Evolutionary conservation across 2,888 invertebrate species (phyloP).

Genomic region (Eulithis testata): DNA sequence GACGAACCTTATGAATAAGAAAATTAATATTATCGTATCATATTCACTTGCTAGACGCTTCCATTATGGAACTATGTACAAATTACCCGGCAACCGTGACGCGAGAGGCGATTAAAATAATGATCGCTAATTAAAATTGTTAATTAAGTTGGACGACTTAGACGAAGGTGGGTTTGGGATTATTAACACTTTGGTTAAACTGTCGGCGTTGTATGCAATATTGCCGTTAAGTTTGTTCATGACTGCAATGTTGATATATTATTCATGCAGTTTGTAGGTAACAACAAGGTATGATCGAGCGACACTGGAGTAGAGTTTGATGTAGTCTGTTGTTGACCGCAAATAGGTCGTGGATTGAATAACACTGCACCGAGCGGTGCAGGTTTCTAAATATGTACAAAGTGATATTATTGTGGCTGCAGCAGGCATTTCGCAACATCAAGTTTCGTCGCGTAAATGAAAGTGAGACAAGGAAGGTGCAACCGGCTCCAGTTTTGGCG

Average conservation of each 20-base stretch:
- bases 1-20: constrained; percentile 42
- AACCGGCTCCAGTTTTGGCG: constrained; percentile 43
- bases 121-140: constrained; percentile 66
- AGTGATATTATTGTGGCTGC: constrained; percentile 73
- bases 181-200: constrained; percentile 34
- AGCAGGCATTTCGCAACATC: constrained; percentile 68
- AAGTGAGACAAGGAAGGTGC: constrained; percentile 44
- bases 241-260: not conserved
- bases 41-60: constrained; percentile 48
- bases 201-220: constrained; percentile 30
- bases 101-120: constrained; percentile 64
- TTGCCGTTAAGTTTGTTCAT: constrained; percentile 22
- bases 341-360: constrained; percentile 82
- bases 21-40: constrained; percentile 47
- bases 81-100: constrained; percentile 66
- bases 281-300: constrained; percentile 32
- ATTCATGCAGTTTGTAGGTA: constrained; percentile 1
- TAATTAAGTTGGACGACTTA: constrained; percentile 61
- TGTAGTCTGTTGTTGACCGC: constrained; percentile 69
- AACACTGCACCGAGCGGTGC: constrained; percentile 69
- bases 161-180: constrained; percentile 43
- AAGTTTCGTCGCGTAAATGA: constrained; percentile 39
- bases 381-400: constrained; percentile 81
- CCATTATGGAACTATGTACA: constrained; percentile 48
- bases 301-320: constrained; percentile 48